Conservation (phyloP, 2,113 vertebrate genomes). For the Misgurnus mizolepis region DNA sequence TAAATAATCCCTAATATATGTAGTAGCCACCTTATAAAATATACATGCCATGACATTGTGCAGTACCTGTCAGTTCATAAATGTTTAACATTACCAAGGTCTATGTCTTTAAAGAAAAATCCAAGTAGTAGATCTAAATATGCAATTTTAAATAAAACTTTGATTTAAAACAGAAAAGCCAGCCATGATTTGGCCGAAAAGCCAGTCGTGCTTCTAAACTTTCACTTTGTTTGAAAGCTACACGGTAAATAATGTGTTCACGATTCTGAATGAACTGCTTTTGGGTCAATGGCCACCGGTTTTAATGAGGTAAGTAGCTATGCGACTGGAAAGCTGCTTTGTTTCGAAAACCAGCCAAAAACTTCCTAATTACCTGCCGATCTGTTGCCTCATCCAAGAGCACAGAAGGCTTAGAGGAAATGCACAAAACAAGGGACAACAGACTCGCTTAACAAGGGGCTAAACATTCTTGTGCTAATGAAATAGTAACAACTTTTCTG, state of each 20-base stretch:
- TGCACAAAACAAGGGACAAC: not conserved
- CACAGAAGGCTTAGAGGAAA: constrained; percentile 14
- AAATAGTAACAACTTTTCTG: constrained; percentile 3
- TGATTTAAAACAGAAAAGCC: no score
- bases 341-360: constrained; percentile 28
- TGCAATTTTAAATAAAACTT: no score
- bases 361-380: constrained; percentile 28
- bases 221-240: constrained; percentile 12
- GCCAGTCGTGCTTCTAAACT: constrained; percentile 13
- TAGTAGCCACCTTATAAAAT: no score
- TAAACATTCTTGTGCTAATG: constrained; percentile 26
- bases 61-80: no score
- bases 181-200: not conserved
- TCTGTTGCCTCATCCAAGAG: not conserved
- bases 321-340: constrained; percentile 14
- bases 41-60: no score
- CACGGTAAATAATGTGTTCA: not conserved
- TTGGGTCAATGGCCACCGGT: constrained; percentile 35
- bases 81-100: no score
- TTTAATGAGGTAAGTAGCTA: constrained; percentile 43
- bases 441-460: not conserved
- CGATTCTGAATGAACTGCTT: constrained; percentile 17
- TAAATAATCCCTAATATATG: no score
- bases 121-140: no score
- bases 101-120: no score